phyloP scores from a whole-genome alignment of 2,888 invertebrate genomes.

The Aphodius sticticus region DNA sequence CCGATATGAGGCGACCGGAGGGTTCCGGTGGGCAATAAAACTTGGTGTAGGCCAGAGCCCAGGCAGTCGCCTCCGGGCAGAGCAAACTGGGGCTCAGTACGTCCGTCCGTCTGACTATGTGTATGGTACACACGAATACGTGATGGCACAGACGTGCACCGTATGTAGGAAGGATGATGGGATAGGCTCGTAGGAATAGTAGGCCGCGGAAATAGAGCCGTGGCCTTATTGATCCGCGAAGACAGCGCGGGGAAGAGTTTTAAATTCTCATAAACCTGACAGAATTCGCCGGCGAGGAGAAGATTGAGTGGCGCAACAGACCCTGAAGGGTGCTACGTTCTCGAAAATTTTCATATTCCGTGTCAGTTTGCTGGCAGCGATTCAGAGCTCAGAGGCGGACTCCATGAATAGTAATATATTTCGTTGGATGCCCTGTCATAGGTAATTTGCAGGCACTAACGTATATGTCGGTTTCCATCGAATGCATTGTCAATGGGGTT shows the following conservation, averaged over 20 bases:
- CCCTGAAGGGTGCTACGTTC: conserved; percentile 48
- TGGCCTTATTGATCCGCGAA: conserved; percentile 49
- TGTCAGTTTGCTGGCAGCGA: conserved; percentile 51
- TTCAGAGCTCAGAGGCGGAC: conserved; percentile 30
- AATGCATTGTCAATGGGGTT: too few species aligned
- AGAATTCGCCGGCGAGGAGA: conserved; percentile 51
- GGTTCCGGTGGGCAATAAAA: conserved; percentile 45
- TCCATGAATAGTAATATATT: neutral
- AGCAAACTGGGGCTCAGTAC: conserved; percentile 29
- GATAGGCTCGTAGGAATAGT: neutral
- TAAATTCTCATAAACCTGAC: conserved; percentile 57
- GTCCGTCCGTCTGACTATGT: neutral
- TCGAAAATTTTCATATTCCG: conserved; percentile 54
- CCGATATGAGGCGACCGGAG: conserved; percentile 33
- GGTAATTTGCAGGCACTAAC: neutral
- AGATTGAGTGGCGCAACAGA: conserved; percentile 53
- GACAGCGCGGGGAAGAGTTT: conserved; percentile 50
- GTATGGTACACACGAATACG: neutral
- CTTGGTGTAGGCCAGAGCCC: conserved; percentile 39
- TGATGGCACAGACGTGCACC: neutral
- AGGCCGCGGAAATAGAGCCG: conserved; percentile 47
- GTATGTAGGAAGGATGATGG: neutral
- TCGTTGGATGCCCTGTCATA: neutral
- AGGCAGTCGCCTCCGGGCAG: conserved; percentile 19
- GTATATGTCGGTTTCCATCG: neutral